These are phyloP conservation scores for Timema podura DNA, from an alignment of 2,888 invertebrate genomes.

Conservation along the genomic window DNA sequence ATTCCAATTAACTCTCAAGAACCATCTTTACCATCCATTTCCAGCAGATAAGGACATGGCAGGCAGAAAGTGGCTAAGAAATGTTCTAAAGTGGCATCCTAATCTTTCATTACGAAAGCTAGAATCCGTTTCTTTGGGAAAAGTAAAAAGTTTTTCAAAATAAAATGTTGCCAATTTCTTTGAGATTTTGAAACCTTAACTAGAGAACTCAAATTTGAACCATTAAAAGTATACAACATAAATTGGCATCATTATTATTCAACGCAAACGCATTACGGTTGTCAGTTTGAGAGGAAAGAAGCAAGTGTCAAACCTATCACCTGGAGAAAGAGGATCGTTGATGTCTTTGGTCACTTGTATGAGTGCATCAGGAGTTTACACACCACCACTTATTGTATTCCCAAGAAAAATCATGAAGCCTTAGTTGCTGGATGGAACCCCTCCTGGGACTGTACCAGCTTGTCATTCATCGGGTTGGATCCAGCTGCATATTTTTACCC, in stretches of 20 bases:
- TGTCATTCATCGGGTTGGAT: conserved; percentile 39
- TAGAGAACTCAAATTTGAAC: background rate
- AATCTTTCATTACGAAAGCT: background rate
- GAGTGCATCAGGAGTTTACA: conserved; percentile 24
- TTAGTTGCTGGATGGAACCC: conserved; percentile 35
- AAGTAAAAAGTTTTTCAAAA: background rate
- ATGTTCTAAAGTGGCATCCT: background rate
- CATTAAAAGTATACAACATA: background rate
- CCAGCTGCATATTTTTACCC: conserved; percentile 37
- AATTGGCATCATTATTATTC: background rate
- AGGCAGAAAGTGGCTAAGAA: background rate
- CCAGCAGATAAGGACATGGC: no score
- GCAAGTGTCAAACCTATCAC: background rate
- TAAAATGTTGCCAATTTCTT: background rate
- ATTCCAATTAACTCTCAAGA: no score
- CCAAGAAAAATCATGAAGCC: conserved; percentile 9
- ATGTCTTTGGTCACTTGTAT: conserved; percentile 26
- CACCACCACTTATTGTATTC: background rate
- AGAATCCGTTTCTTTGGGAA: background rate
- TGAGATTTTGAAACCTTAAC: background rate
- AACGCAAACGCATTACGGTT: background rate
- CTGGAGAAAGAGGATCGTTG: background rate
- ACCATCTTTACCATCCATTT: no score
- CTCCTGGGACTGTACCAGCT: conserved; percentile 35
- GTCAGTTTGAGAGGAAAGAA: background rate